Base-by-base conservation (phyloP, 2,797 vertebrate species). In the Rhincodon typus region DNA sequence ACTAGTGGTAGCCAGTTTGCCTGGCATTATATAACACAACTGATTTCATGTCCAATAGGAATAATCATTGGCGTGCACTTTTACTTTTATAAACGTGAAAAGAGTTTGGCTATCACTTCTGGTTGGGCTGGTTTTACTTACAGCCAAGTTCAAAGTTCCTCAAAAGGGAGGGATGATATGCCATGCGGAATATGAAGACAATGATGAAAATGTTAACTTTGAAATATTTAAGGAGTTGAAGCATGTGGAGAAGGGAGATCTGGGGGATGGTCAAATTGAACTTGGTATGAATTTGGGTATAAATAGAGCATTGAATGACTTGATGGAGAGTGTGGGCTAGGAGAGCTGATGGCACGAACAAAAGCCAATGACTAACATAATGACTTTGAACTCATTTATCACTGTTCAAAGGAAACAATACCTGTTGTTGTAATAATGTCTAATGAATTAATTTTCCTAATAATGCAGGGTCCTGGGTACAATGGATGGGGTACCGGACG, bases 401-500 rank as follows among this genome's bases (percentile, higher is more conserved):
- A 67, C 90, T 38, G 10, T 8, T 19, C n/a, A n/a, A 34, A 30
- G 87, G 0, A 57, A 88, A 34, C 53, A 62, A 90, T 62, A 21
- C 88, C 30, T 91, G 27, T 62, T 34, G 6, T 30, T 91, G 88
- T 91, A n/a, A 34, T 57, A 30, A 91, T 23, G 57, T 66, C 30
- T n/a, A n/a, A 91, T 66, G 17, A 30, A n/a, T 91, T 86, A 57
- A 96, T 74, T 96, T 95, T 96, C 95, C 96, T n/a, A 96, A 96
- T 69, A 25, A 30, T 97, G 95, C 96, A 99, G 99, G 99, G 99
- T 46, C 98, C 98, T 50, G 97, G 98, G 96, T 97, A 98, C 96
- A 99, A 99, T 0, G 98, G 98, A 77, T 99, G 99, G 99, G 98
- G 98, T 27, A 99, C 97, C 0, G 99, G 99, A 21, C 97, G 99